Evolutionary conservation across 2,888 invertebrate genomes (phyloP), one percentile per base, ranked within the genome.

Genomic region (Limnephilus auricula): DNA sequence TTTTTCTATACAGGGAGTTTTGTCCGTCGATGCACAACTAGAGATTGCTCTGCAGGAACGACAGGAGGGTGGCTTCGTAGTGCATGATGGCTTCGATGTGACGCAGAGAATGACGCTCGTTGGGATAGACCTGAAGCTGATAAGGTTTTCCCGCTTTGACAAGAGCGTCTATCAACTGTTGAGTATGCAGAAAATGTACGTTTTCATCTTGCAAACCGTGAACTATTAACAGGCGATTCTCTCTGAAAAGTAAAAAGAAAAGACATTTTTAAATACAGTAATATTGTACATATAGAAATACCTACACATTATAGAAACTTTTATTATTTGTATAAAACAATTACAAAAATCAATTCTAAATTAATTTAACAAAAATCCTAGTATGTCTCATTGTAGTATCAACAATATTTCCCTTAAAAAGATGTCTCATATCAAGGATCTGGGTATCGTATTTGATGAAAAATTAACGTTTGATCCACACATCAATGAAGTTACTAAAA

Each of bases 141-240:
- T 99, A 99, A 0, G 99, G 99, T 95, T 99, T 99, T 93, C 99
- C 99, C n/a, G 98, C 97, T 93, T 98, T 97, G 91, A 99, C 97
- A 92, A 99, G 96, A 91, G 98, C 98, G 93, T 98, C 98, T 37
- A 99, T 97, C 92, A 99, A 96, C 93, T 98, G 97, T 94, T 98
- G 98, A 25, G 99, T 99, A 95, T 99, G 99, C 93, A 98, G 97
- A 95, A 99, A 99, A 95, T 99, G 99, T 0, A 99, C 99, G 94
- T 99, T 99, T 95, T 99, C 99, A 95, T 99, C 99, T 91, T 99
- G 99, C 93, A 99, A 95, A 2, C 99, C 99, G 95, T 99, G 99
- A 93, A 99, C 98, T 79, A 99, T 98, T 31, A 99, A 96, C 93
- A 99, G 95, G 78, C 99, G 97, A 94, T 98, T 98, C 94, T 98